Evolutionary conservation across 2,113 vertebrate species (phyloP), one percentile per base, ranked within the genome.

Genomic region (Oncorhynchus gorbuscha): DNA sequence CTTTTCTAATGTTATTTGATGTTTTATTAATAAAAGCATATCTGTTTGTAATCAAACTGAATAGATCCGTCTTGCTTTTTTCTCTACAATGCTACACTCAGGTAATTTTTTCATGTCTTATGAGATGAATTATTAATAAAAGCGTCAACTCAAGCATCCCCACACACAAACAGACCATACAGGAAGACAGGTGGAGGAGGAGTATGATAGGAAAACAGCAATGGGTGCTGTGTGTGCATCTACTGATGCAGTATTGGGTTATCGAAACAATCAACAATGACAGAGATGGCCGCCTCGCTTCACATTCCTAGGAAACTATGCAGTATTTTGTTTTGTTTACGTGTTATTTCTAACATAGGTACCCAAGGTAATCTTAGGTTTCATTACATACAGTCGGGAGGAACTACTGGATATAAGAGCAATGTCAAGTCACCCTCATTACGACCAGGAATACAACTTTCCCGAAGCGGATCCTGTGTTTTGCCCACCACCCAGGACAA

Each of bases 61-160:
- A 26, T n/a, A 51, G 8, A 26, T 71, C 6, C 3, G 11, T 16
- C 61, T 30, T 30, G 26, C 26, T 30, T 3, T 28, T 16, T 22
- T 7, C n/a, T 62, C 20, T 9, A 3, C 59, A 20, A 62, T 3
- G n/a, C n/a, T 18, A 58, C 51, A 58, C 51, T 18, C 3, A 18
- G 51, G 51, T 58, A 5, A 3, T 6, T 20, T 28, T 73, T 24
- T 68, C 69, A 73, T 49, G 6, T 67, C 62, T 48, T 71, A 32
- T 55, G 64, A 2, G 12, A 28, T 26, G 64, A 14, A 71, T 72
- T 78, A 66, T n/a, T 30, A 26, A 72, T 78, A 65, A 72, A 68
- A 77, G 74, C 32, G 74, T 20, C 59, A n/a, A 62, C 20, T 62
- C 26, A 45, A 11, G 51, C 24, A 30, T 59, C 14, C 59, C 49